These are phyloP conservation scores for Brachionus angularis DNA, from an alignment of 1,140 invertebrate genomes.

Conservation along the genomic window DNA sequence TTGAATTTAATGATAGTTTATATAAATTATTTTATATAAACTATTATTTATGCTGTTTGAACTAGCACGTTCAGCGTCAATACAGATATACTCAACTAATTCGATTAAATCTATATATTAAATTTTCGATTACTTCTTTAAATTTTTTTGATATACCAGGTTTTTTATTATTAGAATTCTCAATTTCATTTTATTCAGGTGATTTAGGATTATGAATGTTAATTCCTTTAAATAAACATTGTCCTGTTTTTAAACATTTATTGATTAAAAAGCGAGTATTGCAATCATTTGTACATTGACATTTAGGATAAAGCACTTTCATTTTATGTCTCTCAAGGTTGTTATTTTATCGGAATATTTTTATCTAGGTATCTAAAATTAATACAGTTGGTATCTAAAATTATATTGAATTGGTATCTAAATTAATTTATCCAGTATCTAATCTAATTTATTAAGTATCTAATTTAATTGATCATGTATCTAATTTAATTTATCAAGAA, in stretches of 20 bases:
- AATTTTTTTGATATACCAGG: conserved; percentile 3
- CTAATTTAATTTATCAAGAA: too few species aligned
- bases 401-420: too few species aligned
- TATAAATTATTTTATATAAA: too few species aligned
- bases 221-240: background rate
- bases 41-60: background rate
- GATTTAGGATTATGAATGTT: background rate
- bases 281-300: background rate
- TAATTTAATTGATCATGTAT: too few species aligned
- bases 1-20: too few species aligned
- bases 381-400: too few species aligned
- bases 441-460: too few species aligned
- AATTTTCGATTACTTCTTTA: background rate
- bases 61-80: background rate
- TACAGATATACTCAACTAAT: background rate
- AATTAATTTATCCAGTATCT: too few species aligned
- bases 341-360: too few species aligned
- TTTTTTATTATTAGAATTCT: background rate
- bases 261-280: background rate
- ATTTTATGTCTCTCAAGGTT: too few species aligned
- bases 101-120: background rate
- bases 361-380: too few species aligned
- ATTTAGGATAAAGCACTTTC: background rate
- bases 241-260: background rate
- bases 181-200: background rate